Evolutionary conservation across 53 echinoderm and acorn worm species (phyloP).

Genomic region (Pentamera pediparva): DNA sequence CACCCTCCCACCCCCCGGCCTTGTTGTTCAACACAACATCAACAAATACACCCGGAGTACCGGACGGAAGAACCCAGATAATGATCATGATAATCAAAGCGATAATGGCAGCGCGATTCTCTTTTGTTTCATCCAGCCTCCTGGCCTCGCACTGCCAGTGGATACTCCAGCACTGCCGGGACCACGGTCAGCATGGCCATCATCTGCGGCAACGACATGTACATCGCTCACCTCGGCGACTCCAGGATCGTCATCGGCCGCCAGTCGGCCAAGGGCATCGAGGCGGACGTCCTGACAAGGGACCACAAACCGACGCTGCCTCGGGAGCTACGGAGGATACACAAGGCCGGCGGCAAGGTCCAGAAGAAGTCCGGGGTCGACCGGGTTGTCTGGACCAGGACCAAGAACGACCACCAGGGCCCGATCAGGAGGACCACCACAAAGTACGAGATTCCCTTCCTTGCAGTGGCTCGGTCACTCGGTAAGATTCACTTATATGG

Average conservation of each 20-base stretch:
- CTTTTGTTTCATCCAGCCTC: constrained; percentile 37
- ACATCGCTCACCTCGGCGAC: constrained; percentile 85
- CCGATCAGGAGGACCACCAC: constrained; percentile 80
- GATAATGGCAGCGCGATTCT: background rate
- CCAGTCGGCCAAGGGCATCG: constrained; percentile 14
- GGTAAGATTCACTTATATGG: constrained; percentile 50
- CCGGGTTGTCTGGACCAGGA: constrained; percentile 92
- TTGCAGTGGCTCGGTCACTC: constrained; percentile 91
- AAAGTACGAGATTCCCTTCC: constrained; percentile 83
- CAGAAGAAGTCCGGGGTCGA: constrained; percentile 78
- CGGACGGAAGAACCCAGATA: no score
- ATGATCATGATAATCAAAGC: no score
- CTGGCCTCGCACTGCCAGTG: constrained; percentile 79
- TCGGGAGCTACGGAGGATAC: constrained; percentile 63
- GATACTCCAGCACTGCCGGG: constrained; percentile 89
- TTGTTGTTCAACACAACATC: no score
- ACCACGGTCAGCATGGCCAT: constrained; percentile 88
- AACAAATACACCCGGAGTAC: no score
- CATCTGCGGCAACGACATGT: constrained; percentile 70
- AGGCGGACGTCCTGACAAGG: constrained; percentile 55
- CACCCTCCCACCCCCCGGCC: no score
- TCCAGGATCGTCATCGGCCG: constrained; percentile 82
- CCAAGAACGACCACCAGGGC: constrained; percentile 72
- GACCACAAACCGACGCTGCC: constrained; percentile 83
- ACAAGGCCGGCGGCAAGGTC: constrained; percentile 73